Evolutionary conservation across 2,113 vertebrate species (phyloP), one percentile per base, ranked within the genome.

Genomic region (Nerophis lumbriciformis): DNA sequence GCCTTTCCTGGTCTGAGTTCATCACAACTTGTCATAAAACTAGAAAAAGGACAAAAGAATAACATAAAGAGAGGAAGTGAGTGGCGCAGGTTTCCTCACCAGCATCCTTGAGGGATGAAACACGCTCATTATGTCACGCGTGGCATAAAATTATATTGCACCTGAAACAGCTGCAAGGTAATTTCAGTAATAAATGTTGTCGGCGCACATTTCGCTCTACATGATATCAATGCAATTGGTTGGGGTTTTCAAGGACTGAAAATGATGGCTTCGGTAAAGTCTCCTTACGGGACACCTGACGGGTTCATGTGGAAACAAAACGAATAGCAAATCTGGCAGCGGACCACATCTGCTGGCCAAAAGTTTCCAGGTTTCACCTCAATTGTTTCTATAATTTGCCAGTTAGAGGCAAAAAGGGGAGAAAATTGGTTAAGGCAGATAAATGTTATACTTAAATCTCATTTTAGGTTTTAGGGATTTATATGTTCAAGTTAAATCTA

Each of bases 1-100:
- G 95, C 92, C 97, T 95, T 90, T 99, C 97, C 93, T 97, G 96
- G 93, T 99, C 97, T 87, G 95, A 93, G 92, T 98, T 99, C 97
- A 99, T 99, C 93, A 93, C 93, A 92, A 92, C 88, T 94, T 94
- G 90, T 95, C 95, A 97, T 98, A 94, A 93, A 98, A 93, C 95
- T 98, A 73, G 47, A 66, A 61, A 72, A 69, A 63, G 10, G 14
- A n/a, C 53, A 39, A 45, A n/a, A 42, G 36, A 53, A 58, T 35
- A 76, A 65, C 68, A 66, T 11, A 16, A 36, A 36, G 48, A 68
- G 52, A 72, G 47, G 45, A 62, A 47, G 53, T 80, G 6, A 73
- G 51, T 65, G 51, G 48, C 39, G 65, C 53, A 44, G 48, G 37
- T 70, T 79, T 74, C 38, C 53, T 57, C 45, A 13, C 36, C 63